Evolutionary conservation across 1,140 invertebrate genomes (phyloP).

Genomic region (Palaemon carinicauda): DNA sequence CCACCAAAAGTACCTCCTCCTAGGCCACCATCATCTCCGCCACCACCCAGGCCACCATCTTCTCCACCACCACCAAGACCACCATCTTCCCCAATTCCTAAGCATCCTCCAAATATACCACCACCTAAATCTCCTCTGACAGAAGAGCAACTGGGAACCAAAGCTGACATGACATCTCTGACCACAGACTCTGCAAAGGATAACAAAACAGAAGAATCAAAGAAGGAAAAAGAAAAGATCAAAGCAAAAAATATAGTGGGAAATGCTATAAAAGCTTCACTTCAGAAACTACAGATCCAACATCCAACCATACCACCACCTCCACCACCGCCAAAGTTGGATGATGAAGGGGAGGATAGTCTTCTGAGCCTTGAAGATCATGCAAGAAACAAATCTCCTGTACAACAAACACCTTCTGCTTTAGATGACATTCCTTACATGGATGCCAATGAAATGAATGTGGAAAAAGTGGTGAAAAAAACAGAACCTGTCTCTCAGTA

Average conservation of each 20-base stretch:
- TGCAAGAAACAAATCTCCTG: background rate
- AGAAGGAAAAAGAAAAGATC: background rate
- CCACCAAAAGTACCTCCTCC: background rate
- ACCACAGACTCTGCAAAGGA: background rate
- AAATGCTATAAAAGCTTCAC: background rate
- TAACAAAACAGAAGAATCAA: background rate
- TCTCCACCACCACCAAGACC: background rate
- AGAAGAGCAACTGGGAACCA: background rate
- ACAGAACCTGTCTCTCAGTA: background rate
- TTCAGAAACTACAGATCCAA: background rate
- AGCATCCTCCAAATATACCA: background rate
- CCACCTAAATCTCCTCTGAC: background rate
- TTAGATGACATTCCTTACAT: slow-evolving; percentile 48
- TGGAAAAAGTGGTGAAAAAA: background rate
- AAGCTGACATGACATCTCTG: background rate
- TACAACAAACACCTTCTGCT: background rate
- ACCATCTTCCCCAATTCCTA: background rate
- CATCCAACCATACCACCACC: slow-evolving; percentile 8
- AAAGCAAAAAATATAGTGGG: background rate
- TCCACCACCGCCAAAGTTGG: background rate
- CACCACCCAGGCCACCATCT: background rate
- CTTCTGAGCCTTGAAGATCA: too few relatives aligned
- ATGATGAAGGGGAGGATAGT: background rate
- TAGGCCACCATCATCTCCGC: background rate
- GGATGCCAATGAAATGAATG: slow-evolving; percentile 29